Base-by-base conservation (phyloP, 2,113 vertebrate genomes). In the Suncus etruscus region DNA sequence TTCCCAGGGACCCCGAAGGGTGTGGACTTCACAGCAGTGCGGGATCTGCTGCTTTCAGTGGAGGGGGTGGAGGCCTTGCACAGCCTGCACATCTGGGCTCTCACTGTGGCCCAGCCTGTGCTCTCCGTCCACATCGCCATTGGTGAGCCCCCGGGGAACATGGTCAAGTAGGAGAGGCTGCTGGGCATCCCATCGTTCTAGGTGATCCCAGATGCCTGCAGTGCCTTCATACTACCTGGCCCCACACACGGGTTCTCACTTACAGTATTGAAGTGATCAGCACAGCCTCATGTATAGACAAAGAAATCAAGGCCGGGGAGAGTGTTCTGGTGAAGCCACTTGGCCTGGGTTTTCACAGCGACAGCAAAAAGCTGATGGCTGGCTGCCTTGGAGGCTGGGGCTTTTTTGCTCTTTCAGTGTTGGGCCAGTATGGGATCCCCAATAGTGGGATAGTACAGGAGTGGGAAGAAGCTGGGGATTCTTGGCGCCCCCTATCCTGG, bases 41-140 rank as follows among this genome's bases (percentile, higher is more conserved):
- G 66, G 76, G 97, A 98, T 3, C 95, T 94, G 54, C 97, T 99
- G 95, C 97, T 98, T 93, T 98, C 97, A 0, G 97, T 99, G 87
- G 80, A 47, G 14, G 98, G 98, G 0, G 98, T 99, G 51, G 95
- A 96, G 78, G 97, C 97, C 0, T 97, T 98, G 66, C 98, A 99
- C 97, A 98, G 98, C 94, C 98, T 99, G 47, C 98, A 98, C 92
- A 97, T 98, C 94, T 99, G 99, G 99, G 98, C 98, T 0, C 98
- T 99, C 89, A 99, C 98, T 0, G 96, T 97, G 1, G 97, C 97
- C 0, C 98, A 98, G 81, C 97, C 98, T 0, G 93, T 99, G 92
- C 97, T 99, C 2, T 98, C 98, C 0, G 99, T 98, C 24, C 99
- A 99, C 95, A 96, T 98, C 0, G 97, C 97, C 89, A 97, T 98